A percentile compares a stretch with the other conserved stretches of the same genome.
Evolutionary conservation across 2,113 vertebrate genomes (phyloP).

Genomic region (Pachycephala philippinensis): DNA sequence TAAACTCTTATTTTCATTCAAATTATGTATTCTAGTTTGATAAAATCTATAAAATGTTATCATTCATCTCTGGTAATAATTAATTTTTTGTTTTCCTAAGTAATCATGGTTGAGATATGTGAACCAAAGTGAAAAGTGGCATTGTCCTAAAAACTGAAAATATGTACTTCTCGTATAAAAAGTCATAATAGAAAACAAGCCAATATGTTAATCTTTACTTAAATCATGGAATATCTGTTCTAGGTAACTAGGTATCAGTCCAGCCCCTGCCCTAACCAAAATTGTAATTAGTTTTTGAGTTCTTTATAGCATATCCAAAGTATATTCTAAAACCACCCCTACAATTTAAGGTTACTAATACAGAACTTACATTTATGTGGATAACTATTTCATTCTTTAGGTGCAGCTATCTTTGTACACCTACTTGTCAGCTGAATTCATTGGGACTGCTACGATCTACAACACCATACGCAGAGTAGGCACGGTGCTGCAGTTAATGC

Average conservation of each 20-base stretch:
- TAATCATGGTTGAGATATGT: not conserved
- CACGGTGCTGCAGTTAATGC: slow-evolving; percentile 94
- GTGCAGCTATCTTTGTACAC: slow-evolving; percentile 93
- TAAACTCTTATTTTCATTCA: not conserved
- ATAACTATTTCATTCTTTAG: slow-evolving; percentile 50
- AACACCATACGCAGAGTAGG: slow-evolving; percentile 93
- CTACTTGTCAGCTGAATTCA: slow-evolving; percentile 94
- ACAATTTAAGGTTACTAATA: not conserved
- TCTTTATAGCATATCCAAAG: not conserved
- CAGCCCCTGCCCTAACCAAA: not conserved
- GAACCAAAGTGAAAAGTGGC: not conserved
- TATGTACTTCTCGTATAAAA: not conserved
- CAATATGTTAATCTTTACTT: not conserved
- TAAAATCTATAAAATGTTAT: not conserved
- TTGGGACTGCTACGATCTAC: slow-evolving; percentile 93
- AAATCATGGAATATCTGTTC: not conserved
- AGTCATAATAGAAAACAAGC: not conserved
- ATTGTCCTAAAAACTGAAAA: not conserved
- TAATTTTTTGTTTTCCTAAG: not conserved
- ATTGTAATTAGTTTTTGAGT: not conserved
- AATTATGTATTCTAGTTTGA: not conserved
- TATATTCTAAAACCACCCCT: accelerated
- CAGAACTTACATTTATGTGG: not conserved
- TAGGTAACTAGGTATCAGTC: not conserved
- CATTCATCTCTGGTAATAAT: accelerated